Evolutionary conservation across 2,113 vertebrate species (phyloP).

Genomic region (Rhineura floridana): DNA sequence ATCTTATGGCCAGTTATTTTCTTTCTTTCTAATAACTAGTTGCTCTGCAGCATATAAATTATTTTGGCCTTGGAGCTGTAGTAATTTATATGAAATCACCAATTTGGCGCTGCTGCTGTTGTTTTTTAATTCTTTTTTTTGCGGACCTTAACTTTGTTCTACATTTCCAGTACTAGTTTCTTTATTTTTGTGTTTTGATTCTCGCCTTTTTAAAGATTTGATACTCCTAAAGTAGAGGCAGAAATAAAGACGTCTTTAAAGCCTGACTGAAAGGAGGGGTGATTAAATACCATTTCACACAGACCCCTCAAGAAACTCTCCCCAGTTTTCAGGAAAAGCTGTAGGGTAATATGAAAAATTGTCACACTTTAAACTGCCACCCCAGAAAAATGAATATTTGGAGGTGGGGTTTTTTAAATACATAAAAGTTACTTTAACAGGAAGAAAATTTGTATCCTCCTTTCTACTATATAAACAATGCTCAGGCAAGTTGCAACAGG

Average conservation of each 20-base stretch:
- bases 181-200: no score
- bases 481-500: no score
- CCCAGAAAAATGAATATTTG: no score
- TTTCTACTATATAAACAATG: no score
- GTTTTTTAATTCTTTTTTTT: conserved; percentile 21
- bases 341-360: background rate
- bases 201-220: conserved; percentile 55
- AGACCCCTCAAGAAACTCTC: no score
- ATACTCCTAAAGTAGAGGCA: conserved; percentile 40
- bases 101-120: conserved; percentile 20
- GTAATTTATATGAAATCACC: conserved; percentile 35
- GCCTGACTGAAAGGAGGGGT: conserved; percentile 56
- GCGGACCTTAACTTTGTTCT: conserved; percentile 40
- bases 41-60: conserved; percentile 27
- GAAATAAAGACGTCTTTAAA: conserved; percentile 54
- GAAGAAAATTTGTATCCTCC: no score
- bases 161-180: background rate
- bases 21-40: background rate
- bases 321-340: conserved; percentile 30
- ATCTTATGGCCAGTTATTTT: no score
- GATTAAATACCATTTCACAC: conserved; percentile 48
- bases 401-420: no score
- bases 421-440: no score
- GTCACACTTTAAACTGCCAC: no score
- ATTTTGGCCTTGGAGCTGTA: conserved; percentile 15